These are phyloP conservation scores for Chaetodon auriga DNA, from an alignment of 2,113 vertebrate genomes.

Conservation along the genomic window DNA sequence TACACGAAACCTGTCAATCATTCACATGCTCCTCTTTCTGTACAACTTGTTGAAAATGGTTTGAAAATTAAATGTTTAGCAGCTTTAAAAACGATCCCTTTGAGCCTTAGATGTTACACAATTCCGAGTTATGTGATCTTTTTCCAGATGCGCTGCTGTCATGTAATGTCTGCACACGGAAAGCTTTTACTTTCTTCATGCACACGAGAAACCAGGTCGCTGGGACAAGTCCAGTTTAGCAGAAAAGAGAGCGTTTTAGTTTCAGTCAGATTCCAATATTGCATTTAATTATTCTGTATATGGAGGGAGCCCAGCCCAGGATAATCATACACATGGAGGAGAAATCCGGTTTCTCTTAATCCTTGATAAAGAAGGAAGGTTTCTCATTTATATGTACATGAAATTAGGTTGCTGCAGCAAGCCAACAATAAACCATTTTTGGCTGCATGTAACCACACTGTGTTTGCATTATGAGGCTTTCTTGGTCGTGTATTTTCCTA, in stretches of 20 bases:
- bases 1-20: constrained; percentile 1
- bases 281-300: background rate
- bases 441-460: background rate
- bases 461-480: constrained; percentile 41
- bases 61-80: too few species aligned
- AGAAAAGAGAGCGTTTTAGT: background rate
- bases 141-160: background rate
- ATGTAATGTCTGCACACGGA: background rate
- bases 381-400: background rate
- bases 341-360: constrained; percentile 4
- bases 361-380: background rate
- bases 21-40: background rate
- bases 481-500: constrained; percentile 27
- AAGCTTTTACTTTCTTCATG: background rate
- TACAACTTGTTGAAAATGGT: too few species aligned
- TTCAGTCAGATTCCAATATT: background rate
- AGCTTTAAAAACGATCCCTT: background rate
- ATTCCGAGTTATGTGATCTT: background rate
- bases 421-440: constrained; percentile 18
- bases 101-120: too few species aligned
- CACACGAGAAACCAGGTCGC: background rate
- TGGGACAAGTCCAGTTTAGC: background rate
- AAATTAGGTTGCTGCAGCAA: background rate
- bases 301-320: background rate
- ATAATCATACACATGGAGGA: background rate